Conservation (phyloP, 37 sponge, comb jelly and placozoan species). For the Axinella damicornis region DNA sequence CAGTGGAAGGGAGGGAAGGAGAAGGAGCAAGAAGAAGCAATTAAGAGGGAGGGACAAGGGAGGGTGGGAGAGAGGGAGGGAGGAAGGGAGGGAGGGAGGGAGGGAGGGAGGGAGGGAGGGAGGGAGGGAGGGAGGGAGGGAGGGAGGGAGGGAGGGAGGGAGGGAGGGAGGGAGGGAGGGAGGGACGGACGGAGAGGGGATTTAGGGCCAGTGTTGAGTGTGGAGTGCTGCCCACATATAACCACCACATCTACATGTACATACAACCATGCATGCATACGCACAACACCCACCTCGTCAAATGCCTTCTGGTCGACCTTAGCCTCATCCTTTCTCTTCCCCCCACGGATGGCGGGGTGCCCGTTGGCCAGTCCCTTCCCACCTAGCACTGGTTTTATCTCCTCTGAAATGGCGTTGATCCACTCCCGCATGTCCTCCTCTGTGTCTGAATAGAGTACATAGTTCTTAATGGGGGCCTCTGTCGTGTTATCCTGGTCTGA, state of each 20-base stretch:
- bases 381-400: constrained; percentile 37
- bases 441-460: constrained; percentile 69
- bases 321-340: background rate
- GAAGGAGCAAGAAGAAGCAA: background rate
- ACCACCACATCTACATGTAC: background rate
- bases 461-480: constrained; percentile 44
- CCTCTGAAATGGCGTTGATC: constrained; percentile 52
- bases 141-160: no score
- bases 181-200: no score
- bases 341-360: no score
- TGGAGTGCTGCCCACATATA: background rate
- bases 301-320: constrained; percentile 67
- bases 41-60: no score
- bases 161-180: no score
- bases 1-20: no score
- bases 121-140: no score
- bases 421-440: constrained; percentile 72
- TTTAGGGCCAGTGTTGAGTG: no score
- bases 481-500: constrained; percentile 5
- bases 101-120: no score
- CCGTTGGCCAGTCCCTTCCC: background rate
- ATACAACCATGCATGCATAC: background rate
- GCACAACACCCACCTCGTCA: constrained; percentile 63
- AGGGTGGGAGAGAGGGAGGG: no score
- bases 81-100: no score